Percentiles rank a stretch among this genome's conserved stretches.
phyloP scores from a whole-genome alignment of 2,797 vertebrate species.

The Botia kubotai region DNA sequence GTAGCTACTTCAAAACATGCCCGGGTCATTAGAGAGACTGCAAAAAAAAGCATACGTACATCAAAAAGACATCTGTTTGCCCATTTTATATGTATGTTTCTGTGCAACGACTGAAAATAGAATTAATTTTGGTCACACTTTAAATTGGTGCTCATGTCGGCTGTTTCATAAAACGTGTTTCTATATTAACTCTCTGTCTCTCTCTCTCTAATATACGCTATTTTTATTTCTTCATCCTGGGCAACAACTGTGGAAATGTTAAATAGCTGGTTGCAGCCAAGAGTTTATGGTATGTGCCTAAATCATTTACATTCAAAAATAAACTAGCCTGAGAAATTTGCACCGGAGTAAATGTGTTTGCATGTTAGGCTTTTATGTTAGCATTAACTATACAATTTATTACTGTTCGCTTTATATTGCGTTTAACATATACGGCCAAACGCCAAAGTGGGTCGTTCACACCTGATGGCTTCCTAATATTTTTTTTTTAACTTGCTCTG shows the following conservation, averaged over 20 bases:
- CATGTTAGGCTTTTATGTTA: not conserved
- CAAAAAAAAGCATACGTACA: not conserved
- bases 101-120: not conserved
- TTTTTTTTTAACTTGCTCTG: not conserved
- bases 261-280: not conserved
- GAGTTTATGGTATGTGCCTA: not conserved
- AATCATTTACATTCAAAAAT: not conserved
- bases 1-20: conserved; percentile 33
- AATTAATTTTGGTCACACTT: not conserved
- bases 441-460: not conserved
- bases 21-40: not conserved
- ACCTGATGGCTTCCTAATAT: conserved; percentile 37
- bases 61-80: not conserved
- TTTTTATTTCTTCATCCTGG: not conserved
- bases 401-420: not conserved
- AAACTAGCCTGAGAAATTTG: not conserved
- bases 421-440: not conserved
- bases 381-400: not conserved
- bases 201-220: too few species aligned
- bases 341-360: not conserved
- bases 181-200: not conserved
- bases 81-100: not conserved
- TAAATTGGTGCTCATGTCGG: not conserved
- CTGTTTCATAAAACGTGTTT: not conserved
- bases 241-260: not conserved